Evolutionary conservation across 1,140 invertebrate genomes (phyloP).

Genomic region (Brachionus calyciflorus): DNA sequence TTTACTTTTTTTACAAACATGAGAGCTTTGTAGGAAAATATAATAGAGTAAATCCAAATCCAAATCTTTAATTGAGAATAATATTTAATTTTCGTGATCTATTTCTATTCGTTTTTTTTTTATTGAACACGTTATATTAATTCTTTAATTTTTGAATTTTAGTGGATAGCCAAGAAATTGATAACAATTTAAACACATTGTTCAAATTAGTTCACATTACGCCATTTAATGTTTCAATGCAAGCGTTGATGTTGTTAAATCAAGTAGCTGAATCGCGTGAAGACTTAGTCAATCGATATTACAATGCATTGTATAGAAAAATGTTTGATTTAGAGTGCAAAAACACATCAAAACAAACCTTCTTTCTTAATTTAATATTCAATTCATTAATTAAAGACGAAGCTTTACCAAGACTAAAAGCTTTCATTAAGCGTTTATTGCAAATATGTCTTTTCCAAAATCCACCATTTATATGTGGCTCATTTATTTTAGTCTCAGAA

Average conservation of each 20-base stretch:
- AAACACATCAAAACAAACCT: constrained; percentile 71
- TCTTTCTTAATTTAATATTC: constrained; percentile 82
- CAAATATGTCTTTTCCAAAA: constrained; percentile 69
- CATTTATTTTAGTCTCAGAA: constrained; percentile 76
- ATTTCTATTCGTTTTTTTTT: too few relatives aligned
- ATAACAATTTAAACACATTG: constrained; percentile 75
- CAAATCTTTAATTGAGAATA: neutral
- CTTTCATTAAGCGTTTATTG: constrained; percentile 83
- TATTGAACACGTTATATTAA: too few relatives aligned
- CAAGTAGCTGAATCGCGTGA: constrained; percentile 71
- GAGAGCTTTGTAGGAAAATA: too few relatives aligned
- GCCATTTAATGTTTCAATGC: constrained; percentile 75
- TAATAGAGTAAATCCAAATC: too few relatives aligned
- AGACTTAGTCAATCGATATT: constrained; percentile 70
- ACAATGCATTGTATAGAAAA: constrained; percentile 82
- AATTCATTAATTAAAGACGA: constrained; percentile 77
- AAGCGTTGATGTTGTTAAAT: constrained; percentile 79
- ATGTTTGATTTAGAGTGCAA: constrained; percentile 73
- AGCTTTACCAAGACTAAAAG: constrained; percentile 69
- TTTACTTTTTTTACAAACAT: too few relatives aligned
- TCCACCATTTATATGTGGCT: constrained; percentile 70
- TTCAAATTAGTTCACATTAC: constrained; percentile 81
- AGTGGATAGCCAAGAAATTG: constrained; percentile 63
- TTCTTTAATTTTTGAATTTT: too few relatives aligned
- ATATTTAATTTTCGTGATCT: neutral